Base-by-base conservation (phyloP, 1,140 invertebrate species). In the Cotesia glomerata region DNA sequence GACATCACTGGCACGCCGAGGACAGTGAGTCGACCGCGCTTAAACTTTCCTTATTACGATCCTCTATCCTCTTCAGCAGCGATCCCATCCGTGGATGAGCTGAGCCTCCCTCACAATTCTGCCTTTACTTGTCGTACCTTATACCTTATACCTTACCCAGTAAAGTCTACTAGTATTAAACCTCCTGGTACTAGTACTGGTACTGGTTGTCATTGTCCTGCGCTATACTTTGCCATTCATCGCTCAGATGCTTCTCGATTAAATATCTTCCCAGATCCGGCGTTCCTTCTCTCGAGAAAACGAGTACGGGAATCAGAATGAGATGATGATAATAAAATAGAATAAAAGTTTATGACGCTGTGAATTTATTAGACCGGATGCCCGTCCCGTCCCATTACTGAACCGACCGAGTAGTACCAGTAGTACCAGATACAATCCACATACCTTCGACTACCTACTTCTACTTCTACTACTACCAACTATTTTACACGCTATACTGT, bases 21-120 rank as follows among this genome's bases (percentile, higher is more conserved):
- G 71, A 73, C 63, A 61, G 16, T 11, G 51, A 70, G 59, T 69
- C 75, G 63, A 65, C 77, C 78, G 73, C 74, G 78, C 74, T 77
- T 77, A 78, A 84, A 84, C 81, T 85, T 83, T 84, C 79, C 81
- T 85, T 83, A 81, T 85, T 85, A 84, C 73, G 65, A 62, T 26
- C 39, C 45, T 26, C 26, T 26, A 26, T 26, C 26, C 26, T 26
- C 26, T 26, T 26, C 26, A 26, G 26, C 26, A 26, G 26, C 26
- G 26, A 26, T 26, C 26, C 26, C 26, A 2, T 26, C 26, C 26
- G 26, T 26, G 26, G 1, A 26, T 26, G 26, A 26, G 7, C 65
- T n/a, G n/a, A 13, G 7, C 65, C 65, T 52, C 26, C 39, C 18
- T 34, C 11, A 34, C 65, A 45, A 45, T 45, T 3, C 7, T 45